Percentiles rank a stretch among this genome's conserved stretches.
These are phyloP conservation scores for Halesus radiatus DNA, from an alignment of 1,140 invertebrate genomes.

Conservation along the genomic window DNA sequence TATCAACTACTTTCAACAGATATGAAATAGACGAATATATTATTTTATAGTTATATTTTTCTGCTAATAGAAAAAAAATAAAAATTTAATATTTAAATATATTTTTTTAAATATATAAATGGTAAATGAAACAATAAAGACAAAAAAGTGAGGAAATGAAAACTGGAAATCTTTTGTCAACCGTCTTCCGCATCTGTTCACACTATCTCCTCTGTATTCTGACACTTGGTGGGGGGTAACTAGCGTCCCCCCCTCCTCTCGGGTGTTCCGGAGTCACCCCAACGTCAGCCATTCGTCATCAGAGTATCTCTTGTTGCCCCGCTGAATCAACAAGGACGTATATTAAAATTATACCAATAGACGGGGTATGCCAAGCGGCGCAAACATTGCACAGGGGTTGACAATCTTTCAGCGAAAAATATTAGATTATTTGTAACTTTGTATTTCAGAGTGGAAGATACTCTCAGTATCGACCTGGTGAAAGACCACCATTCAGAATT, in stretches of 20 bases:
- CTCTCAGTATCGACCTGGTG: too few relatives aligned
- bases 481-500: too few relatives aligned
- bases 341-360: slow-evolving; percentile 53
- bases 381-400: slow-evolving; percentile 15
- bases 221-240: not conserved
- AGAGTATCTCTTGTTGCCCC: slow-evolving; percentile 40
- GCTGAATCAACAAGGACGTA: slow-evolving; percentile 52
- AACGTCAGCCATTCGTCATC: slow-evolving; percentile 51
- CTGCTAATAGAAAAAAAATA: too few relatives aligned
- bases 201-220: not conserved
- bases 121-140: not conserved
- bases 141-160: not conserved
- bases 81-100: too few relatives aligned
- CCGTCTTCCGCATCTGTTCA: slow-evolving; percentile 14
- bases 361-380: slow-evolving; percentile 42
- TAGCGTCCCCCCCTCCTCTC: not conserved
- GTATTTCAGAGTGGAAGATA: too few relatives aligned
- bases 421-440: too few relatives aligned
- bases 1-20: too few relatives aligned
- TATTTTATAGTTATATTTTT: too few relatives aligned
- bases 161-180: not conserved
- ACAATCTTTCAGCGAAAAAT: not conserved
- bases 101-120: too few relatives aligned
- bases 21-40: too few relatives aligned
- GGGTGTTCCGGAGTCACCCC: not conserved